These are phyloP conservation scores for Caenorhabditis doughertyi DNA, from an alignment of 2,888 invertebrate genomes.

Conservation along the genomic window DNA sequence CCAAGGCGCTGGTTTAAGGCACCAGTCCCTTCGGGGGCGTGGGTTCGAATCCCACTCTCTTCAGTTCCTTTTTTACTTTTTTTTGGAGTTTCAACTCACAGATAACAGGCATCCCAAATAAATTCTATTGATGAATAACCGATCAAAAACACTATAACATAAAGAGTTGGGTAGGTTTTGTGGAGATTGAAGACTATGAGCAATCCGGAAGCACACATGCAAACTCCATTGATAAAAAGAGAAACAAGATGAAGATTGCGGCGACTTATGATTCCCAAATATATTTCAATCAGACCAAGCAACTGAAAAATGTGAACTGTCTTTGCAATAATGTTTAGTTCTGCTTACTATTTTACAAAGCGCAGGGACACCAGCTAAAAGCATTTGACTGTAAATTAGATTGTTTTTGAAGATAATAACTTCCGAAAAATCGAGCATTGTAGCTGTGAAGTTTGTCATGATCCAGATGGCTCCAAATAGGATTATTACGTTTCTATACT, in stretches of 20 bases:
- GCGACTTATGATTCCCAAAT: constrained; percentile 52
- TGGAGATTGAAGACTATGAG: constrained; percentile 35
- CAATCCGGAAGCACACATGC: constrained; percentile 51
- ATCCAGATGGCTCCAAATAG: constrained; percentile 62
- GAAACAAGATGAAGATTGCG: constrained; percentile 60
- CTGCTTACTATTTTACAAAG: constrained; percentile 46
- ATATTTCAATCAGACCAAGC: constrained; percentile 54
- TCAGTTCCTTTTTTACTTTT: constrained; percentile 61
- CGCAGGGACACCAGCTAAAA: constrained; percentile 51
- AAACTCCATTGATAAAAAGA: constrained; percentile 35
- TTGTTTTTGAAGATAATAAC: constrained; percentile 44
- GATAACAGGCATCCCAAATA: constrained; percentile 65
- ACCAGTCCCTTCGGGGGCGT: constrained; percentile 90
- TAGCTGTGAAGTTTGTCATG: constrained; percentile 62
- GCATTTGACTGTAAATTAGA: constrained; percentile 58
- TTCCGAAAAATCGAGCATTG: constrained; percentile 61
- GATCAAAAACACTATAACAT: constrained; percentile 42
- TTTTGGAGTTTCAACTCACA: constrained; percentile 42
- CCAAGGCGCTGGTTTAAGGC: constrained; percentile 94
- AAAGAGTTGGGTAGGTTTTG: constrained; percentile 41
- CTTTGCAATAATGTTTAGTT: background rate
- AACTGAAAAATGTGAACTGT: constrained; percentile 24
- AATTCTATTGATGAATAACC: constrained; percentile 55
- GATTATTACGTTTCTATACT: constrained; percentile 55
- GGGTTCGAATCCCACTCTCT: constrained; percentile 90